Percentiles rank a stretch among this genome's conserved stretches.
These are phyloP conservation scores for Tenthredo amoena DNA, from an alignment of 2,888 invertebrate species.

Conservation along the genomic window DNA sequence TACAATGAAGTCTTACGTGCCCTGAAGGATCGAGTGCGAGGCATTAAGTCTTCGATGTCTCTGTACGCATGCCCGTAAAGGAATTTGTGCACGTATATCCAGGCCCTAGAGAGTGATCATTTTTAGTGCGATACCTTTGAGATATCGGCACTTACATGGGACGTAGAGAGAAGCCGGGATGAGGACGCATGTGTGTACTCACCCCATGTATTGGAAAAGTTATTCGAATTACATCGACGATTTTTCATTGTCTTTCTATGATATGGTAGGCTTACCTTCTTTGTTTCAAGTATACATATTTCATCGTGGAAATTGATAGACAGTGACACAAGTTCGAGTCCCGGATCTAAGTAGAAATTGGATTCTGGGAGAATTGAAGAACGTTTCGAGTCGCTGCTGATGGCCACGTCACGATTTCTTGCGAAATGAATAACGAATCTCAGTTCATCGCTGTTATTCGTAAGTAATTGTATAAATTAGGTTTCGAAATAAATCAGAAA, in stretches of 20 bases:
- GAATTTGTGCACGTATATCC: not conserved
- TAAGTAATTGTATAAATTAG: not conserved
- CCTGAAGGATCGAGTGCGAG: not conserved
- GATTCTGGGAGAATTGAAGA: not conserved
- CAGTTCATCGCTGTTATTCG: not conserved
- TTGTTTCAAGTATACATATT: not conserved
- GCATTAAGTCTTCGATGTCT: not conserved
- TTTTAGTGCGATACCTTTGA: conserved; percentile 15
- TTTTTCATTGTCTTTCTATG: not conserved
- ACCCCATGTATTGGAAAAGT: not conserved
- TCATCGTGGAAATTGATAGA: not conserved
- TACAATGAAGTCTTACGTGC: conserved; percentile 14
- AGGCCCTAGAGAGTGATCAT: not conserved
- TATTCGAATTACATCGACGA: not conserved
- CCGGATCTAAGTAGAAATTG: not conserved
- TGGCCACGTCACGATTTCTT: too few species aligned
- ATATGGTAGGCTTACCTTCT: not conserved
- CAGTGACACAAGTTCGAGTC: not conserved
- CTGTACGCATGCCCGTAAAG: not conserved
- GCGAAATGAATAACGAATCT: not conserved
- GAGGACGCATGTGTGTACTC: not conserved
- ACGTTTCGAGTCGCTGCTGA: not conserved
- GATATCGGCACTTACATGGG: not conserved
- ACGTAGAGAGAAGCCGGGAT: not conserved
- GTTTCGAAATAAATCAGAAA: not conserved